A percentile compares a stretch with the other conserved stretches of the same genome.
Conservation (phyloP, 2,888 invertebrate genomes). For the Polyommatus icarus region DNA sequence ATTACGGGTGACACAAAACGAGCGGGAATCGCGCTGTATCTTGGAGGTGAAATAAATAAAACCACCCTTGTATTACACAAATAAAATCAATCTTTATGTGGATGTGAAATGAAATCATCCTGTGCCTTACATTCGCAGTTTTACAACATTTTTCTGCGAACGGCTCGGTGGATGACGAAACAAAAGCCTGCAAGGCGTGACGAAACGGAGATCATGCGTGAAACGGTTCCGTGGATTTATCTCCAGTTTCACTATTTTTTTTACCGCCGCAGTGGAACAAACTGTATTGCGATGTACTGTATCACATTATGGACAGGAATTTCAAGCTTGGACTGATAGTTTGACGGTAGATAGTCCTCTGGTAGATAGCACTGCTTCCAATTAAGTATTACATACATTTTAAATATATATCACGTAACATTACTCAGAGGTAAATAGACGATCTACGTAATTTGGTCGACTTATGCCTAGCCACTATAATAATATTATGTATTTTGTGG, state of each 20-base stretch:
- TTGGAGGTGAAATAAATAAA: neutral
- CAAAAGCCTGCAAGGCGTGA: conserved; percentile 60
- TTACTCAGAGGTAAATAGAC: neutral
- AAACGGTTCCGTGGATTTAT: conserved; percentile 53
- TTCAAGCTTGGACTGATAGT: conserved; percentile 9
- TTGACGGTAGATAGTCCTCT: neutral
- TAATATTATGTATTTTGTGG: too few relatives aligned
- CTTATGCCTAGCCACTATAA: too few relatives aligned
- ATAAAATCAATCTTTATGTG: neutral
- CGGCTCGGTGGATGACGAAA: conserved; percentile 54
- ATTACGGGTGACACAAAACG: neutral
- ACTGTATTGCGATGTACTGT: neutral
- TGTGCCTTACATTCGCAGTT: conserved; percentile 16
- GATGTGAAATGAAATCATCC: conserved; percentile 8
- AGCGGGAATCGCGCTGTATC: neutral
- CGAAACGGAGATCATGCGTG: conserved; percentile 61
- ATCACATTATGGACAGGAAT: neutral
- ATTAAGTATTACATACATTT: too few relatives aligned
- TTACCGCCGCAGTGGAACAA: conserved; percentile 6
- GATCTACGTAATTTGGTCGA: neutral
- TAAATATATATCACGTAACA: too few relatives aligned
- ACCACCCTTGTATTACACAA: neutral
- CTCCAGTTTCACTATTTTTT: conserved; percentile 37
- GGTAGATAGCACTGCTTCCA: neutral
- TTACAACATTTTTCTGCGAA: conserved; percentile 39